Evolutionary conservation across 2,113 vertebrate species (phyloP).

Genomic region (Equus quagga): DNA sequence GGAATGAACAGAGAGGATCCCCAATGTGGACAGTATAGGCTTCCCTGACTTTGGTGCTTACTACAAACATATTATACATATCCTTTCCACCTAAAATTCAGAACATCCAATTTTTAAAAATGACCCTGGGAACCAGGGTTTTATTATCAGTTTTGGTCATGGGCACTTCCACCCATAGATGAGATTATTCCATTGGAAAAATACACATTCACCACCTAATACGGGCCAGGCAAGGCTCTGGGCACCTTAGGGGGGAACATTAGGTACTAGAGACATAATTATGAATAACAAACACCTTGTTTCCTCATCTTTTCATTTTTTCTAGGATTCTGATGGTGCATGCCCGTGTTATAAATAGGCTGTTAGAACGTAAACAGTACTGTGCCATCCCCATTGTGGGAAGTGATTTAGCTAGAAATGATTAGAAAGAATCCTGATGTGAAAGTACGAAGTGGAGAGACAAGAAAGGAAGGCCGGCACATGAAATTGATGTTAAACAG

Average conservation of each 20-base stretch:
- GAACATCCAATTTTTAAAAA: constrained; percentile 39
- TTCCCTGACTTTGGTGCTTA: background rate
- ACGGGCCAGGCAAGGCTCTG: background rate
- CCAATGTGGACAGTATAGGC: background rate
- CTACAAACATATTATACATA: background rate
- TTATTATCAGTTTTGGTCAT: background rate
- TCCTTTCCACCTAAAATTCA: background rate
- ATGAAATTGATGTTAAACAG: constrained; percentile 59
- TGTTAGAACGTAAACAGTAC: background rate
- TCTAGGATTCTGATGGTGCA: background rate
- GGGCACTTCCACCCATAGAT: background rate
- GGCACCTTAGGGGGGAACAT: background rate
- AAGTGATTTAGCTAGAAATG: constrained; percentile 59
- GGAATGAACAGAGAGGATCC: background rate
- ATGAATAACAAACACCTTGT: background rate
- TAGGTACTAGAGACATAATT: background rate
- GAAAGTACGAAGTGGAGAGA: constrained; percentile 1
- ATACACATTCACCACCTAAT: background rate
- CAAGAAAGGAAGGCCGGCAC: background rate
- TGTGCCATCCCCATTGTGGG: background rate
- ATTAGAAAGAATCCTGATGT: constrained; percentile 34
- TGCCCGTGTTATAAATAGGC: constrained; percentile 25
- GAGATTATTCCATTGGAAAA: constrained; percentile 7
- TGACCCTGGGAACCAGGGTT: background rate
- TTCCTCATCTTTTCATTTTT: constrained; percentile 38